A percentile compares a stretch with the other conserved stretches of the same genome.
Conservation (phyloP, 2,888 invertebrate species). For the Tyria jacobaeae region DNA sequence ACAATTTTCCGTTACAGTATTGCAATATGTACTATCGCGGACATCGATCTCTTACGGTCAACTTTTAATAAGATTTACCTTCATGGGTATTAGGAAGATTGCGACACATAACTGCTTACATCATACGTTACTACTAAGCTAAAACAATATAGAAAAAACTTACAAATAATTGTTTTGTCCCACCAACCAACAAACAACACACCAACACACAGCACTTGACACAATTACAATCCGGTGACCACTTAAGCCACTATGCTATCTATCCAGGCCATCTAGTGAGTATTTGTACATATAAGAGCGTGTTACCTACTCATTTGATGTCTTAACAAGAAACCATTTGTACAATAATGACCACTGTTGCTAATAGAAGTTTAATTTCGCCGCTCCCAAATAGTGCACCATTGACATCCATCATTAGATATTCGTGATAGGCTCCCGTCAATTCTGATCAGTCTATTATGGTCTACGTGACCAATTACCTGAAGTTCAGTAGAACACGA, state of each 20-base stretch:
- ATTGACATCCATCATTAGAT: constrained; percentile 65
- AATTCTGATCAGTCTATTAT: constrained; percentile 59
- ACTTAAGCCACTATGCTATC: not conserved
- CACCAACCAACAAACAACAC: too few relatives aligned
- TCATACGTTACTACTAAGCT: not conserved
- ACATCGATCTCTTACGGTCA: not conserved
- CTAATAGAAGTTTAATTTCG: constrained; percentile 42
- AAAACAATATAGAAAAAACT: not conserved
- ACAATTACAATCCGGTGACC: not conserved
- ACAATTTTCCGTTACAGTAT: not conserved
- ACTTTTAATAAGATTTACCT: not conserved
- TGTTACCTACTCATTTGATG: not conserved
- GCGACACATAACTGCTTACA: not conserved
- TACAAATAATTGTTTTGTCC: not conserved
- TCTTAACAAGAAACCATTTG: constrained; percentile 8
- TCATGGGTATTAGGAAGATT: not conserved
- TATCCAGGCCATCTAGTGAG: not conserved
- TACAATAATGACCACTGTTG: constrained; percentile 1
- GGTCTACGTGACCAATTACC: constrained; percentile 41
- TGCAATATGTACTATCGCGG: not conserved
- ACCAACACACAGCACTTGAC: not conserved
- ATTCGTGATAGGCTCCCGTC: constrained; percentile 73
- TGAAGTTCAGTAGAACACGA: constrained; percentile 35
- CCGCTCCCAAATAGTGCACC: constrained; percentile 42
- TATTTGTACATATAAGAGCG: not conserved